A percentile compares a stretch with the other conserved stretches of the same genome.
Conservation (phyloP, 30 jellyfish, hydroid and myxozoan genomes). For the Pelagia noctiluca region DNA sequence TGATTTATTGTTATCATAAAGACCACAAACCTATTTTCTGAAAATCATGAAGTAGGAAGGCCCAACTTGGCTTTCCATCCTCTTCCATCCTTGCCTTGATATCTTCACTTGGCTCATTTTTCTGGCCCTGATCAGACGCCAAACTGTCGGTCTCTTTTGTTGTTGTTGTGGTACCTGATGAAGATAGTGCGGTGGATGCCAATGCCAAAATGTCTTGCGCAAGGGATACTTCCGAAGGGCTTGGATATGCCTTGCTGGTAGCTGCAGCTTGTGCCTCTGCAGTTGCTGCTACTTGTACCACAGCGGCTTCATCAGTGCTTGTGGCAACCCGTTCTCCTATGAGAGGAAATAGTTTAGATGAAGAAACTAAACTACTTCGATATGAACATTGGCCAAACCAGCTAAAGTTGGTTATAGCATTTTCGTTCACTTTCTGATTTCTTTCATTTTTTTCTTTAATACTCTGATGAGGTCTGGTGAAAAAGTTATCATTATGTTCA, state of each 20-base stretch:
- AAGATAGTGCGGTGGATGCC: conserved; percentile 82
- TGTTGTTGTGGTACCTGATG: conserved; percentile 50
- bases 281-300: conserved; percentile 46
- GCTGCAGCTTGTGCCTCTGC: conserved; percentile 76
- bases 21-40: conserved; percentile 46
- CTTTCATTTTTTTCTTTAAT: too few relatives aligned
- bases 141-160: conserved; percentile 13
- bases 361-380: too few relatives aligned
- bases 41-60: conserved; percentile 68
- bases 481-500: too few relatives aligned
- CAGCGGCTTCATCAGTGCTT: conserved; percentile 54
- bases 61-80: conserved; percentile 83
- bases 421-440: too few relatives aligned
- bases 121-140: conserved; percentile 8
- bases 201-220: conserved; percentile 84
- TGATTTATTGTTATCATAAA: too few relatives aligned
- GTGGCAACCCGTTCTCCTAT: conserved; percentile 42
- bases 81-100: conserved; percentile 13
- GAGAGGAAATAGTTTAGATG: neutral
- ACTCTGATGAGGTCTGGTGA: too few relatives aligned
- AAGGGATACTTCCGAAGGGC: conserved; percentile 81
- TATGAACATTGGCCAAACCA: too few relatives aligned
- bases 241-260: conserved; percentile 55
- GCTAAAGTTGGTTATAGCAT: too few relatives aligned
- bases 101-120: conserved; percentile 29